phyloP scores from a whole-genome alignment of 1,140 invertebrate genomes.

The Drosophila nebulosa region DNA sequence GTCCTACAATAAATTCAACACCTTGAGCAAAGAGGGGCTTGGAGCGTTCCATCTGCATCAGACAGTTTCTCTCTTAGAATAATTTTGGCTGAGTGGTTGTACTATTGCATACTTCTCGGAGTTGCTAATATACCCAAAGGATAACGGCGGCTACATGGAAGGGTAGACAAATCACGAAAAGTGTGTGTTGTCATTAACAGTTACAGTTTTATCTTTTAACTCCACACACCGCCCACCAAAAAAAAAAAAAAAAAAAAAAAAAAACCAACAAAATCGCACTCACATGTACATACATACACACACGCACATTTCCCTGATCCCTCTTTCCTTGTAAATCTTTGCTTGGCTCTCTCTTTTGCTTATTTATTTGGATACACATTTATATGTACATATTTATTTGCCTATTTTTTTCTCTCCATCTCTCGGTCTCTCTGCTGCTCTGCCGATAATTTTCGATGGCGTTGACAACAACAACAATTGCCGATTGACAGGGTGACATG shows the following conservation, averaged over 20 bases:
- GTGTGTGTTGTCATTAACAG: slow-evolving; percentile 1
- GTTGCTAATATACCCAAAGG: neutral
- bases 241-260: neutral
- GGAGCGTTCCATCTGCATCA: neutral
- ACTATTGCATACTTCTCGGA: slow-evolving; percentile 1
- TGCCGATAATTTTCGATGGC: slow-evolving; percentile 8
- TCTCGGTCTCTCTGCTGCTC: neutral
- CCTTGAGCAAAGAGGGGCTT: neutral
- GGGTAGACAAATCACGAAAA: neutral
- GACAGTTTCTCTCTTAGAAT: neutral
- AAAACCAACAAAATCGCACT: neutral
- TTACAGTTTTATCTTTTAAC: slow-evolving; percentile 14
- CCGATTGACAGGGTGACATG: slow-evolving; percentile 31
- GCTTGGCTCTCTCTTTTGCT: neutral
- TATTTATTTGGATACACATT: slow-evolving; percentile 2
- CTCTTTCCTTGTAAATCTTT: neutral
- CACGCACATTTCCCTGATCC: neutral
- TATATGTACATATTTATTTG: neutral
- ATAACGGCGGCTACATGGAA: neutral
- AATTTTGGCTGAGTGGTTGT: neutral
- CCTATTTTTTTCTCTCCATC: neutral
- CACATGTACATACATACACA: too few species aligned
- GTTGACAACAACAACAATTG: slow-evolving; percentile 11
- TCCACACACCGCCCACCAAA: slow-evolving; percentile 35
- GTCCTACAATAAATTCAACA: neutral